Evolutionary conservation across 2,888 invertebrate species (phyloP), one percentile per base, ranked within the genome.

Genomic region (Belgica antarctica): DNA sequence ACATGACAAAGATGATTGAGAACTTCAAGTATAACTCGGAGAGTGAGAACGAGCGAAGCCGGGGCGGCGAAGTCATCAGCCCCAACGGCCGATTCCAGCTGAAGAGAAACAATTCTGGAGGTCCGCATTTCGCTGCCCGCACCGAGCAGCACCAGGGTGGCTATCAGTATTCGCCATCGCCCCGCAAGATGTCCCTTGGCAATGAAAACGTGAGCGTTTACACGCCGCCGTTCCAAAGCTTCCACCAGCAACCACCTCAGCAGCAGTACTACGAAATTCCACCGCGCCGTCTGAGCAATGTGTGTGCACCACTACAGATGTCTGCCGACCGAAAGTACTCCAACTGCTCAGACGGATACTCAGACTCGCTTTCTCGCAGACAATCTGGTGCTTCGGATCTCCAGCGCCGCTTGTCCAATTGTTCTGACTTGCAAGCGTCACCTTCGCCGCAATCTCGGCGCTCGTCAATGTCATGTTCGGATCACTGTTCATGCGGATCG

Each of bases 261-360:
- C 65, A 65, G 47, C 84, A 84, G 73, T 78, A 81, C 3, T 88
- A 88, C 61, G 85, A 86, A 19, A 88, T 85, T 82, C 78, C 86
- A 71, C 81, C 88, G 17, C 81, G 89, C 34, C 81, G 89, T 72
- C 79, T 87, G 75, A 88, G 87, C 61, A 86, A 88, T 25, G 88
- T 89, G 74, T 89, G 89, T 71, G 78, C 87, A 73, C 81, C 82
- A 74, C 69, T 71, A n/a, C 28, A 24, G 15, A 72, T 68, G 27
- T 72, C 72, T 17, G 19, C 61, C n/a, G 72, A 72, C 17, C 71
- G 74, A 25, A 78, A 80, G 25, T 75, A 78, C 34, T 80, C 80
- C 41, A 78, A 77, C 66, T 79, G 79, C 70, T 80, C 80, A 1
- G 79, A 79, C 70, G 77, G 78, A 28, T 78, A 76, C 70, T 75